Base-by-base conservation (phyloP, 2,797 vertebrate species). In the Danio jaintianensis region DNA sequence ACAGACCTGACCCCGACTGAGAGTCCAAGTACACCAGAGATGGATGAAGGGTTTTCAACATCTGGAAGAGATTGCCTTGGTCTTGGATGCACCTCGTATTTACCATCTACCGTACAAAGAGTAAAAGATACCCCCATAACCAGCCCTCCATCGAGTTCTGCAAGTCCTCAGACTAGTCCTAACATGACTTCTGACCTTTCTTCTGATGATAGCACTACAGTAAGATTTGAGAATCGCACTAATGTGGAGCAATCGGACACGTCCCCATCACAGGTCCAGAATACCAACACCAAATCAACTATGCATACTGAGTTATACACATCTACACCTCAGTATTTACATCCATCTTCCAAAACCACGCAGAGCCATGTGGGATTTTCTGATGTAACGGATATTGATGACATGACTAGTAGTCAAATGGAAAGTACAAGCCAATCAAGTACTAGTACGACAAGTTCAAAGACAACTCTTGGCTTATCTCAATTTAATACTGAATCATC, bases 391-490 rank as follows among this genome's bases (percentile, higher is more conserved):
- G 38, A n/a, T 11, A 67, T 69, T 22, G 48, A 40, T 4, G 9
- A 66, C 43, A 71, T 36, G 55, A 45, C 48, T 47, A 62, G 11
- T 48, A 56, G 63, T 55, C 58, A 47, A 55, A 56, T 59, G 47
- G 15, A 16, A 5, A 36, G 36, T 29, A 2, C 9, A 61, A 82
- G 42, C 20, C 45, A 69, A 11, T 36, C 4, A 7, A 61, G 47
- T 29, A 55, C 82, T 22, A 43, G 55, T 42, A 6, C 5, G 16
- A 48, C 59, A 42, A 75, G 45, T 75, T 40, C 7, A 5, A 79
- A 42, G 66, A 64, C 22, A 16, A 62, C 73, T 20, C 4, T 59
- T 47, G 53, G 67, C 20, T 47, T 64, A 45, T 75, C 77, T 18
- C 15, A 20, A 22, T 56, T 55, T 56, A 59, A 42, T 20, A 50